Percentiles rank a stretch among this genome's conserved stretches.
These are phyloP conservation scores for Nomada fucata DNA, from an alignment of 2,888 invertebrate genomes.

Conservation along the genomic window DNA sequence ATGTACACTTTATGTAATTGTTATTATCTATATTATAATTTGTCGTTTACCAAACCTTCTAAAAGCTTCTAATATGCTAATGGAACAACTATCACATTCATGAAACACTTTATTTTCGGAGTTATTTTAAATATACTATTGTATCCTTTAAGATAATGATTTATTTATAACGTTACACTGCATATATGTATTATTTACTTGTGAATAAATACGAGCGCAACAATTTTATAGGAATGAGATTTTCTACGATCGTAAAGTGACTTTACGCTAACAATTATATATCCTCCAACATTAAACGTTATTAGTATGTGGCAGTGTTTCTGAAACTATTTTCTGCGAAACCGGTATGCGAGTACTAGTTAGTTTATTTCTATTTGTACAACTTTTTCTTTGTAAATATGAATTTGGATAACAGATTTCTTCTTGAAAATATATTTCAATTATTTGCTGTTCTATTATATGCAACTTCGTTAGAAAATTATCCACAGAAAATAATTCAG, in stretches of 20 bases:
- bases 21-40: slow-evolving; percentile 47
- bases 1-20: slow-evolving; percentile 56
- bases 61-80: slow-evolving; percentile 76
- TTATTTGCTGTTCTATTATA: slow-evolving; percentile 1
- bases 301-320: slow-evolving; percentile 48
- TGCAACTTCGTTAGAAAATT: slow-evolving; percentile 6
- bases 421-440: slow-evolving; percentile 24
- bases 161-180: slow-evolving; percentile 30
- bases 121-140: slow-evolving; percentile 35
- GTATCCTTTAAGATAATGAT: slow-evolving; percentile 43
- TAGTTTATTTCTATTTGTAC: background rate
- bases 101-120: slow-evolving; percentile 64
- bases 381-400: slow-evolving; percentile 1
- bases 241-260: slow-evolving; percentile 27
- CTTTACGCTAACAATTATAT: slow-evolving; percentile 34
- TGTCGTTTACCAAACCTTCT: slow-evolving; percentile 76
- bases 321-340: slow-evolving; percentile 54
- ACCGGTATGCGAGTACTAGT: slow-evolving; percentile 3
- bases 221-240: slow-evolving; percentile 53
- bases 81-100: slow-evolving; percentile 82
- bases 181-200: slow-evolving; percentile 21
- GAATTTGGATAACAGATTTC: background rate
- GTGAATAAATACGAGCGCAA: slow-evolving; percentile 50
- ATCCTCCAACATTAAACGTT: slow-evolving; percentile 30
- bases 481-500: slow-evolving; percentile 24